Evolutionary conservation across 2,797 vertebrate species (phyloP).

Genomic region (Cuniculus paca): DNA sequence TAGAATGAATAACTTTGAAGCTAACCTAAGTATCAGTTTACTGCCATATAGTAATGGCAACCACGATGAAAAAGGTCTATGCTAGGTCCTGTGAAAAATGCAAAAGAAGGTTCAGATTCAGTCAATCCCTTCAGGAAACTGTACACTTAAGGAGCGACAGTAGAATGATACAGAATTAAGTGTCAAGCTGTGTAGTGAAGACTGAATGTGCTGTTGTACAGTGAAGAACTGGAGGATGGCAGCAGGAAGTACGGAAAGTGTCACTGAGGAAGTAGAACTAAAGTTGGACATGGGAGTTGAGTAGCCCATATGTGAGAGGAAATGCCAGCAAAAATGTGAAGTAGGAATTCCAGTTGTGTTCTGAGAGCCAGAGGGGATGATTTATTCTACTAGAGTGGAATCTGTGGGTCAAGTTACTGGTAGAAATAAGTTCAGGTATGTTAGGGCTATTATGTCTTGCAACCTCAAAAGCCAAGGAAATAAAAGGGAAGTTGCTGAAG

Average conservation of each 20-base stretch:
- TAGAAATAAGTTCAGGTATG: neutral
- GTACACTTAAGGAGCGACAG: neutral
- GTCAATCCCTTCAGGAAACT: neutral
- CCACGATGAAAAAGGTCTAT: neutral
- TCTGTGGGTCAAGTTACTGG: neutral
- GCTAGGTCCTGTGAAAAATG: neutral
- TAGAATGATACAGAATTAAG: neutral
- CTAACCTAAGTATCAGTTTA: neutral
- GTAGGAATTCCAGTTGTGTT: neutral
- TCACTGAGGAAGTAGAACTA: neutral
- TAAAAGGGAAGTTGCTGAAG: neutral
- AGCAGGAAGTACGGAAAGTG: fast-evolving
- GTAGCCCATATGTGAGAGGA: too few relatives aligned
- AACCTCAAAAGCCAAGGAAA: neutral
- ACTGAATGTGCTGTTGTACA: neutral
- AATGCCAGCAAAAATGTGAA: neutral
- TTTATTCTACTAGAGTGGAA: neutral
- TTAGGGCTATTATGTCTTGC: neutral
- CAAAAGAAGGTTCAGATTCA: neutral
- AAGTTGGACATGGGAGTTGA: neutral
- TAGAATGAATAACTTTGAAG: neutral
- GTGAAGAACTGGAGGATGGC: too few relatives aligned
- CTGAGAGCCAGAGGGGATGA: neutral
- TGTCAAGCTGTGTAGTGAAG: neutral
- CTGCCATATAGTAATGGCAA: neutral